Evolutionary conservation across 2,797 vertebrate species (phyloP), one percentile per base, ranked within the genome.

Genomic region (Spea hammondii): DNA sequence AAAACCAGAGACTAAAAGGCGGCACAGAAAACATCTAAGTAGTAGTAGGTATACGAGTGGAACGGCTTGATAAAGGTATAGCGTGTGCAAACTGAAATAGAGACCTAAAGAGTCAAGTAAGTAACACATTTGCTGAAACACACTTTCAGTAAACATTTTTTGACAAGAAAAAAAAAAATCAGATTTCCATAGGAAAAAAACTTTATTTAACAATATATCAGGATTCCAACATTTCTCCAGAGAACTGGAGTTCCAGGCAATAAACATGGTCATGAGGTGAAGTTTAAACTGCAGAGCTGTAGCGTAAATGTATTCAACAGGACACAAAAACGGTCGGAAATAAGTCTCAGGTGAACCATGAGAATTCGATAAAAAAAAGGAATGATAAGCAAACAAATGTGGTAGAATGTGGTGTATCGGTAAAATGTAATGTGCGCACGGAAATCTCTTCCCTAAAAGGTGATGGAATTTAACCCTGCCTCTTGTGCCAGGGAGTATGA

Each of bases 171-270:
- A 44, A 46, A 46, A 2, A 49, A n/a, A 49, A 71, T 49, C 14
- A 45, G 10, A 70, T 73, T 85, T 90, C 89, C 89, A 90, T 89
- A 90, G 89, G 89, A 90, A 90, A 90, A 85, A 89, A 90, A 89
- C 86, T 90, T 90, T 90, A 90, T 90, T 90, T 89, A 90, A 90
- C 88, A 90, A 90, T 90, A 90, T 89, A 90, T 89, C 89, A 90
- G 88, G 85, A 88, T 77, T 90, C 87, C 88, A 90, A 88, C 89
- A 89, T 70, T 83, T 87, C 89, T 88, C 89, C 88, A 88, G 88
- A 87, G 87, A 82, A 86, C 85, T 86, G 83, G 79, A 82, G 79
- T 82, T 82, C 75, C 79, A 82, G 79, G 79, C 79, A 77, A 72
- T 73, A 73, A 81, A 82, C 70, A 77, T 82, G 79, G 74, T 73